phyloP scores from a whole-genome alignment of 2,113 vertebrate genomes.

The Junco hyemalis region DNA sequence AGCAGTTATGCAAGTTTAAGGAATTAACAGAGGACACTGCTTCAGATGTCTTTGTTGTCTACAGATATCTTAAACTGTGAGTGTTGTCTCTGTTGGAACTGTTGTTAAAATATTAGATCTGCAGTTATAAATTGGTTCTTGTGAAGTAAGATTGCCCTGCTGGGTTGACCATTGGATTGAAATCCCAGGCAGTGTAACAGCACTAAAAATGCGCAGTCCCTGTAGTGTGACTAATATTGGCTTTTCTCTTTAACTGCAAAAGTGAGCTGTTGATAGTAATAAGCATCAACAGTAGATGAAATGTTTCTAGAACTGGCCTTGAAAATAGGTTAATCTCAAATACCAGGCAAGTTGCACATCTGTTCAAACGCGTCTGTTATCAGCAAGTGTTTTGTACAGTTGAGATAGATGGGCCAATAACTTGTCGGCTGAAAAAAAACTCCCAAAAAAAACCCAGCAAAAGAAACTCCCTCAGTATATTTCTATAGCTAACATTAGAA shows the following conservation, averaged over 20 bases:
- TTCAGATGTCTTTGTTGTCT: background rate
- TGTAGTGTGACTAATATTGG: fast-evolving
- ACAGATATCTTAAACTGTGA: background rate
- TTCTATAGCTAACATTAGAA: background rate
- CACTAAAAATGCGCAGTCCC: background rate
- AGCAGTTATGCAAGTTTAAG: background rate
- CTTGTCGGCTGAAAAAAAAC: background rate
- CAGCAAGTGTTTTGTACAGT: background rate
- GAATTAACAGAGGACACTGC: background rate
- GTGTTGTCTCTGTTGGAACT: background rate
- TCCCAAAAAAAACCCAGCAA: background rate
- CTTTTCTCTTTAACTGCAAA: background rate
- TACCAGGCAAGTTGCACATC: background rate
- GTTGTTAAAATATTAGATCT: background rate
- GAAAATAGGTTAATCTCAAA: background rate
- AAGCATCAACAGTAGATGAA: background rate
- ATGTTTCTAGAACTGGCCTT: background rate
- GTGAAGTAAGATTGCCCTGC: background rate
- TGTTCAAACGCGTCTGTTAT: background rate
- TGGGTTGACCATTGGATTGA: background rate
- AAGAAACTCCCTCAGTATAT: background rate
- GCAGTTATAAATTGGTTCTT: background rate
- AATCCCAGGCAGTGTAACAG: background rate
- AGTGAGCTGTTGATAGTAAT: background rate
- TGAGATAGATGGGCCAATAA: background rate